Evolutionary conservation across 2,113 vertebrate genomes (phyloP).

Genomic region (Taurulus bubalis): DNA sequence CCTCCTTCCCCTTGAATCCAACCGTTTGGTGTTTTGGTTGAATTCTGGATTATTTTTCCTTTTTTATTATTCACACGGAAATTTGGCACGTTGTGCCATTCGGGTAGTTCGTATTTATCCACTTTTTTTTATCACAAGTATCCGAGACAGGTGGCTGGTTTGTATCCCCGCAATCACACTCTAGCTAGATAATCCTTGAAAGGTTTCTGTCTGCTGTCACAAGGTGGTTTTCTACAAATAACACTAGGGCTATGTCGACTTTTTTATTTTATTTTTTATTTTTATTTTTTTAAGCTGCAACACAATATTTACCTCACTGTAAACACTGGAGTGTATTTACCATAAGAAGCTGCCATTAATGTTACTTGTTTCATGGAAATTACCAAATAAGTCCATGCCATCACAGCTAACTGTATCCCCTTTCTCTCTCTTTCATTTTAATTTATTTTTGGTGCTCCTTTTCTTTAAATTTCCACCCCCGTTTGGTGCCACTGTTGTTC

Average conservation of each 20-base stretch:
- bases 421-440: slow-evolving; percentile 31
- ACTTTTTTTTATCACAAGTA: neutral
- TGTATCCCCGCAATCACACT: slow-evolving; percentile 2
- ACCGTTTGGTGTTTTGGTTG: slow-evolving; percentile 30
- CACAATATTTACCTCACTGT: slow-evolving; percentile 5
- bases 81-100: slow-evolving; percentile 9
- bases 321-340: slow-evolving; percentile 16
- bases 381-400: slow-evolving; percentile 30
- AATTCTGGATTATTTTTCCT: slow-evolving; percentile 9
- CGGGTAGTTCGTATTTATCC: slow-evolving; percentile 17
- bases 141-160: slow-evolving; percentile 21
- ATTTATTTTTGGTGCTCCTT: slow-evolving; percentile 47
- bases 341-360: slow-evolving; percentile 12
- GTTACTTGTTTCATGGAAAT: slow-evolving; percentile 38
- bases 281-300: neutral
- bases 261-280: no score
- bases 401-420: slow-evolving; percentile 45
- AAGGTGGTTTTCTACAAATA: slow-evolving; percentile 24
- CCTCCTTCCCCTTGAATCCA: slow-evolving; percentile 8
- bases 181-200: neutral
- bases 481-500: slow-evolving; percentile 71
- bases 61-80: neutral
- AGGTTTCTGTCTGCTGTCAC: slow-evolving; percentile 50
- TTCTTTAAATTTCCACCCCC: slow-evolving; percentile 33
- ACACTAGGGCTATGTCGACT: neutral